phyloP scores from a whole-genome alignment of 1,140 invertebrate species.

The Aphis craccivora region DNA sequence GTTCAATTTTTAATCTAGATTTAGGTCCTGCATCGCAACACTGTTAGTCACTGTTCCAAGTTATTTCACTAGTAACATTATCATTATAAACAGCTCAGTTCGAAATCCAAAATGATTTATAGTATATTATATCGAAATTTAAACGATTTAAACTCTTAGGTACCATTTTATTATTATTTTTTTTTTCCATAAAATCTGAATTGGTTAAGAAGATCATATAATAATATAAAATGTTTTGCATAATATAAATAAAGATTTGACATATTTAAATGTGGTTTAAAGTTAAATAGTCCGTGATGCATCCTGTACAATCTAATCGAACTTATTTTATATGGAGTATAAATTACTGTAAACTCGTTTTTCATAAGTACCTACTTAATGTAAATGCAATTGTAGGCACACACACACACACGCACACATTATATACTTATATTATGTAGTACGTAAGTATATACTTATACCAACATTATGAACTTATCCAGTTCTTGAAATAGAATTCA shows the following conservation, averaged over 20 bases:
- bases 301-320: background rate
- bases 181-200: background rate
- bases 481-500: background rate
- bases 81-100: background rate
- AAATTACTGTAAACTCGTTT: conserved; percentile 16
- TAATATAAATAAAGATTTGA: conserved; percentile 11
- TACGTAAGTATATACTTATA: too few species aligned
- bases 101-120: background rate
- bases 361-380: conserved; percentile 7
- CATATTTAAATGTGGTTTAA: background rate
- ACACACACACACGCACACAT: background rate
- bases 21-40: background rate
- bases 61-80: background rate
- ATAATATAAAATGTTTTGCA: background rate
- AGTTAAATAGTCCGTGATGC: background rate
- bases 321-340: conserved; percentile 5
- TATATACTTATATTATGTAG: too few species aligned
- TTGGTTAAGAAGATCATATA: background rate
- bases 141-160: background rate
- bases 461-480: background rate
- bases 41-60: background rate
- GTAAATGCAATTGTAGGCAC: background rate
- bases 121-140: background rate
- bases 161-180: background rate
- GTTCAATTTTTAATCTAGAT: background rate